Evolutionary conservation across 2,888 invertebrate species (phyloP), one percentile per base, ranked within the genome.

Genomic region (Trileptium ribeirensis): DNA sequence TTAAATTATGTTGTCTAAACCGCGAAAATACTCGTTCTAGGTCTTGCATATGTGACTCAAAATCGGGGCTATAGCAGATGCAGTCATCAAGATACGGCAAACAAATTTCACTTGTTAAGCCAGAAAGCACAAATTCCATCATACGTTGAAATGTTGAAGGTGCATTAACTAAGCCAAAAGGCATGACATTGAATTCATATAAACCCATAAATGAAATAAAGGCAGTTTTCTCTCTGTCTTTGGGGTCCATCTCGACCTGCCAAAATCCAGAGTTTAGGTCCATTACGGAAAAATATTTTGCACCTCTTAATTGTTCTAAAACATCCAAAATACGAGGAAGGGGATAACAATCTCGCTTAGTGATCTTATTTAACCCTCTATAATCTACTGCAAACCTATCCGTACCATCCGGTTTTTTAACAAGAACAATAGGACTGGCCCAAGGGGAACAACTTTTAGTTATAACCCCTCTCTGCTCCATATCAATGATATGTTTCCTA

Each of bases 171-270:
- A 85, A 2, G 81, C n/a, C n/a, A n/a, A n/a, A n/a, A n/a, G n/a
- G n/a, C n/a, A n/a, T n/a, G n/a, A n/a, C n/a, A n/a, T n/a, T 82
- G 78, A 81, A 84, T 64, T 85, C 81, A 37, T 70, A 85, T 29
- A 83, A 82, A 1, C 85, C 82, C 15, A 24, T 19, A 31, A 80
- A 74, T 8, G 84, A 80, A 1, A 67, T 70, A 67, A 84, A 84
- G 24, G 83, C 83, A 37, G 84, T 83, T 31, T 84, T 82, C 15
- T 67, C 31, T 40, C 81, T 83, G 39, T 84, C 83, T n/a, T 79
- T 37, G 75, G 80, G 80, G 15, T 34, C 40, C 1, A 84, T 39
- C 33, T 37, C 36, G 0, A 83, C n/a, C 51, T 83, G 80, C 78
- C 79, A 81, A 79, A 81, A 82, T 3, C 79, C 83, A 8, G 80